These are phyloP conservation scores for Danaus melanippus DNA, from an alignment of 1,140 invertebrate species.

Conservation along the genomic window DNA sequence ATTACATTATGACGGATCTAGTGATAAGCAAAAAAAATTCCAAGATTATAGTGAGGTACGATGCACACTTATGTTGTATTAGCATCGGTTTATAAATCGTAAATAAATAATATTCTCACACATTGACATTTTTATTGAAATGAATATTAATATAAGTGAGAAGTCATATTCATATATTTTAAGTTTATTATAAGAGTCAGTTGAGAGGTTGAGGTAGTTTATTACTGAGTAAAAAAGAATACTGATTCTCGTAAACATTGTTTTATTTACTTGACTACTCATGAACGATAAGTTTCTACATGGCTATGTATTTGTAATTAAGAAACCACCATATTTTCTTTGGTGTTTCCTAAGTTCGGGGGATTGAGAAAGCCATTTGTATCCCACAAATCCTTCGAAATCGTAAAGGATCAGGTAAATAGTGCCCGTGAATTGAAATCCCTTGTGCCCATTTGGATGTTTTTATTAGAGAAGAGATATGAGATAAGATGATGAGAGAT, in stretches of 20 bases:
- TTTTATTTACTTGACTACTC: constrained; percentile 45
- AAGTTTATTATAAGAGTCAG: constrained; percentile 47
- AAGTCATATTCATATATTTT: constrained; percentile 66
- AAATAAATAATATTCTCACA: constrained; percentile 56
- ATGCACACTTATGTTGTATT: constrained; percentile 37
- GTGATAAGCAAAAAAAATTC: constrained; percentile 39
- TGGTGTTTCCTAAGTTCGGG: too few relatives aligned
- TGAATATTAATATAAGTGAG: constrained; percentile 49
- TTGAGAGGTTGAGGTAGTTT: constrained; percentile 54
- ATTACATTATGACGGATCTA: constrained; percentile 28
- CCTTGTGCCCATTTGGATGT: too few relatives aligned
- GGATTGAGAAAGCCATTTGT: too few relatives aligned
- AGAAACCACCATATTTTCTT: too few relatives aligned
- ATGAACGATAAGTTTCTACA: too few relatives aligned
- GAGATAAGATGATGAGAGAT: too few relatives aligned
- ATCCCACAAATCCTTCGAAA: too few relatives aligned
- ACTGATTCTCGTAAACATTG: constrained; percentile 57
- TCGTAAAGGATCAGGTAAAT: too few relatives aligned
- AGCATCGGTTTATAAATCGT: constrained; percentile 47
- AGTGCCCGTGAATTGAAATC: too few relatives aligned
- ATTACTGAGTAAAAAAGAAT: constrained; percentile 64
- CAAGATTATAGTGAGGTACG: constrained; percentile 32
- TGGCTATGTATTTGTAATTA: too few relatives aligned
- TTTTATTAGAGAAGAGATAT: too few relatives aligned
- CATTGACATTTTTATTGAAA: constrained; percentile 57